Conservation (phyloP, 2,888 invertebrate species). For the Agriopis leucophaearia region DNA sequence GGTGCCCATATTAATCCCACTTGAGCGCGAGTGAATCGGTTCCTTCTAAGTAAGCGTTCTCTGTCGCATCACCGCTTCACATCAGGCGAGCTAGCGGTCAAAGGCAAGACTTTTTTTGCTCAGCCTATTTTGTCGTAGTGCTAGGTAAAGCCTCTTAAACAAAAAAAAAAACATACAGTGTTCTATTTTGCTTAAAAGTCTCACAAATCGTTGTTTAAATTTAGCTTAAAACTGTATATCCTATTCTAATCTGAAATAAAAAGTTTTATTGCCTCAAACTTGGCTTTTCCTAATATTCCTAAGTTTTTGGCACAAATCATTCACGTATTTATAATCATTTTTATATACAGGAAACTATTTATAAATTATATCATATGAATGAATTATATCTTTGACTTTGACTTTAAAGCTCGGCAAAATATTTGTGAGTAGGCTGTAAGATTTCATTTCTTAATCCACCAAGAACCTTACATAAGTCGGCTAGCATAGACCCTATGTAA, state of each 20-base stretch:
- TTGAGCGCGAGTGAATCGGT: too few species aligned
- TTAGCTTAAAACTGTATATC: background rate
- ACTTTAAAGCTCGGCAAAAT: background rate
- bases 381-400: too few species aligned
- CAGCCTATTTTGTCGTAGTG: too few species aligned
- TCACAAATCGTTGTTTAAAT: too few species aligned
- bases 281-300: constrained; percentile 23
- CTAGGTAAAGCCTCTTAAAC: too few species aligned
- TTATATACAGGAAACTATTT: constrained; percentile 14
- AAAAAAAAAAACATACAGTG: too few species aligned
- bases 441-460: background rate
- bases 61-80: too few species aligned
- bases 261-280: constrained; percentile 15
- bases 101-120: too few species aligned
- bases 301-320: constrained; percentile 66
- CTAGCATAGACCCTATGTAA: background rate
- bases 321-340: constrained; percentile 53
- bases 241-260: background rate
- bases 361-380: constrained; percentile 6
- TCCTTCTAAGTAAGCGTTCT: too few species aligned
- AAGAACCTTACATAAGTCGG: background rate
- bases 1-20: too few species aligned
- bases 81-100: too few species aligned
- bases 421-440: background rate
- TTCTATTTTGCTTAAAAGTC: too few species aligned